These are phyloP conservation scores for Sapayoa aenigma DNA, from an alignment of 2,113 vertebrate genomes.

Conservation along the genomic window DNA sequence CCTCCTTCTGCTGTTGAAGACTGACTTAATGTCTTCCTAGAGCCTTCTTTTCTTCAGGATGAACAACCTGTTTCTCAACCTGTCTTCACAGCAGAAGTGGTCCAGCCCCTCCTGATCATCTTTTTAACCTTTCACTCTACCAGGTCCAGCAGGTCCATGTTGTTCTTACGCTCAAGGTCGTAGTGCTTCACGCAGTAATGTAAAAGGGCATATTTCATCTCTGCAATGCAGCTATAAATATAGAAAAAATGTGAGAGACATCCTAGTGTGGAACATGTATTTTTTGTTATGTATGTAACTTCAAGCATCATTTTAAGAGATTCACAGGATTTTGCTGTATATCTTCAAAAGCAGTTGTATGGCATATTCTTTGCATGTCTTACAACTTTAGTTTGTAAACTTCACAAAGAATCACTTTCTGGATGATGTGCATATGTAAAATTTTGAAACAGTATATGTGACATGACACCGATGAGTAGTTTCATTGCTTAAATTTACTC, in stretches of 20 bases:
- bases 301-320: background rate
- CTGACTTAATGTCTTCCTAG: background rate
- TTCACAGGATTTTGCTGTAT: background rate
- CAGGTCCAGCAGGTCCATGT: background rate
- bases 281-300: background rate
- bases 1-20: background rate
- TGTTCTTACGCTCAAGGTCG: background rate
- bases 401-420: background rate
- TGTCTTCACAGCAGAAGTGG: background rate
- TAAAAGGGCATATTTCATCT: background rate
- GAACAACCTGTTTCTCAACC: background rate
- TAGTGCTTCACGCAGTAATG: background rate
- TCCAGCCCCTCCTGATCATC: background rate
- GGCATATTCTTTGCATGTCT: background rate
- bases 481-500: background rate
- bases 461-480: background rate
- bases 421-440: rapidly evolving
- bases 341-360: background rate
- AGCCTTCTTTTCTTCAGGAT: background rate
- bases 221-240: background rate
- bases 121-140: background rate
- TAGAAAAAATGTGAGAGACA: background rate
- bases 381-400: background rate
- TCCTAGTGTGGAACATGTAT: background rate
- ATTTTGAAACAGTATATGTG: background rate